Conservation (phyloP, 2,797 vertebrate species). For the Emys orbicularis region DNA sequence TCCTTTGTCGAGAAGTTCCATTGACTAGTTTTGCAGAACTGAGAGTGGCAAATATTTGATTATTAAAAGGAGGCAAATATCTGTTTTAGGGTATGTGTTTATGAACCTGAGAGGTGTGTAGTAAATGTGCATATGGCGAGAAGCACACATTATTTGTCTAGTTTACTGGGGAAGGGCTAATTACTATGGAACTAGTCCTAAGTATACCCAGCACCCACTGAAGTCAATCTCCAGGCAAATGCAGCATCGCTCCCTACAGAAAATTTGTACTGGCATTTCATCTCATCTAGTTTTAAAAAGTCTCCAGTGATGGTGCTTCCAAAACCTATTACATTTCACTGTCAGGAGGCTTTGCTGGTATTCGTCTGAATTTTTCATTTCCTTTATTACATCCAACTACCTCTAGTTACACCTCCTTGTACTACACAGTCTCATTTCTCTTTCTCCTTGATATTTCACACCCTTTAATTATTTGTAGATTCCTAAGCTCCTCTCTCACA, state of each 20-base stretch:
- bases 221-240: neutral
- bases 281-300: constrained; percentile 16
- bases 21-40: neutral
- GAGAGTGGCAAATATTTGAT: neutral
- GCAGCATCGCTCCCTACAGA: neutral
- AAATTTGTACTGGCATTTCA: neutral
- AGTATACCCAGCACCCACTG: neutral
- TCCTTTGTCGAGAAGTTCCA: neutral
- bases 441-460: constrained; percentile 66
- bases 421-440: constrained; percentile 67
- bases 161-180: neutral
- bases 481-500: constrained; percentile 34
- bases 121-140: neutral
- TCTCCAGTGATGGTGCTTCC: constrained; percentile 39
- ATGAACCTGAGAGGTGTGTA: neutral
- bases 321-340: constrained; percentile 37
- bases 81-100: fast-evolving
- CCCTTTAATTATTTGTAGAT: constrained; percentile 52
- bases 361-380: constrained; percentile 51
- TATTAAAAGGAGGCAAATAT: neutral
- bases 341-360: constrained; percentile 41
- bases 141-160: fast-evolving
- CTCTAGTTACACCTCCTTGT: constrained; percentile 61
- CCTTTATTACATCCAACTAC: constrained; percentile 64
- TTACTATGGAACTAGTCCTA: neutral